Conservation (phyloP, 2,113 vertebrate species). For the Rhodinocichla rosea region DNA sequence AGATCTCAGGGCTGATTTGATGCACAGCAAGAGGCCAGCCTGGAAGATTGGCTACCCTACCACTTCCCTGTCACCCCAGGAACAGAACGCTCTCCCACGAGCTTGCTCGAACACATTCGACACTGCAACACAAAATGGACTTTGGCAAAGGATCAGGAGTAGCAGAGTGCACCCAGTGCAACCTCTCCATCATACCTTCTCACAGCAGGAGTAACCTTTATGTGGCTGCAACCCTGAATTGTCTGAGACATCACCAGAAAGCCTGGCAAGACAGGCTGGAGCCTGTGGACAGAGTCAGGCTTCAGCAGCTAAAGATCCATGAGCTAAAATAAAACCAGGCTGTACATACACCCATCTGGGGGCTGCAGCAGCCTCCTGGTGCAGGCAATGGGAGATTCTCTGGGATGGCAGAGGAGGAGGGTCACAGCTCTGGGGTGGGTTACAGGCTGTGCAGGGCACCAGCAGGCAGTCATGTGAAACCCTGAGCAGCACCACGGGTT, state of each 20-base stretch:
- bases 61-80: not conserved
- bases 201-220: not conserved
- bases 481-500: not conserved
- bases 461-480: not conserved
- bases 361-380: not conserved
- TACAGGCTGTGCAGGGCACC: not conserved
- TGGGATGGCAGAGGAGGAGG: not conserved
- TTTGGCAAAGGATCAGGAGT: not conserved
- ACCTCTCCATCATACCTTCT: not conserved
- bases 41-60: not conserved
- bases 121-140: not conserved
- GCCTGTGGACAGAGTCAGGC: not conserved
- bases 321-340: not conserved
- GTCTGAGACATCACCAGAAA: not conserved
- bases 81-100: not conserved
- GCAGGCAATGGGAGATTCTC: not conserved
- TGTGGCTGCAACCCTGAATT: not conserved
- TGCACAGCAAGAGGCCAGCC: not conserved
- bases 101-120: not conserved
- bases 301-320: not conserved
- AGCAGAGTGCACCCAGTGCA: not conserved
- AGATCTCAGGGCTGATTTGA: not conserved
- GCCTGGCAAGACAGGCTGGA: not conserved
- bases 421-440: rapidly evolving
- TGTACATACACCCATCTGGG: rapidly evolving